These are phyloP conservation scores for Hydractinia symbiolongicarpus DNA, from an alignment of 30 jellyfish, hydroid and myxozoan genomes.

Conservation along the genomic window DNA sequence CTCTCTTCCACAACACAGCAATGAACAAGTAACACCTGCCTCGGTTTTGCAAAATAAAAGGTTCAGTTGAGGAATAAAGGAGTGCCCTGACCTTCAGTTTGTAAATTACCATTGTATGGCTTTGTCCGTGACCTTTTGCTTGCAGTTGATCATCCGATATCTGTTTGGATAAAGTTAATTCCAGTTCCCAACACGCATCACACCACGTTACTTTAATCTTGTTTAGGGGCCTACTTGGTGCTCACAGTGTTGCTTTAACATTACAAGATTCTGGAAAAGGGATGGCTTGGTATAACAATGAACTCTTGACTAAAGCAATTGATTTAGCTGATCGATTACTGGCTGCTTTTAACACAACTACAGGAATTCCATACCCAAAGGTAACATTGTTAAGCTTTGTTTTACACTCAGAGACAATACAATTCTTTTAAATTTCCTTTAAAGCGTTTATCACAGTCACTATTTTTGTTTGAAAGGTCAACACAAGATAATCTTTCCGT, in stretches of 20 bases:
- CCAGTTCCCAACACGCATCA: too few species aligned
- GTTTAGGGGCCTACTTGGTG: constrained; percentile 88
- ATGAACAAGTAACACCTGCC: too few species aligned
- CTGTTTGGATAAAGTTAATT: too few species aligned
- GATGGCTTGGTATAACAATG: constrained; percentile 78
- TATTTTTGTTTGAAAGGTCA: neutral
- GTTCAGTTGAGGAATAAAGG: too few species aligned
- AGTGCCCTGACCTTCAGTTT: too few species aligned
- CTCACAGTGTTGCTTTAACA: constrained; percentile 61
- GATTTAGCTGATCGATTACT: constrained; percentile 80
- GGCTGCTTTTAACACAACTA: constrained; percentile 80
- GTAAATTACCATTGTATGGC: too few species aligned
- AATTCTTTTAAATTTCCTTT: neutral
- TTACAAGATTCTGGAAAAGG: constrained; percentile 48
- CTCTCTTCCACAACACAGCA: too few species aligned
- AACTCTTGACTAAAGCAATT: constrained; percentile 70
- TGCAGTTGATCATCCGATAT: too few species aligned
- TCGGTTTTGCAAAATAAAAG: too few species aligned
- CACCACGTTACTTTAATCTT: neutral
- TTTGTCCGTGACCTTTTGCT: too few species aligned
- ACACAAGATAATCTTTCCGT: neutral
- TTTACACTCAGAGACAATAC: neutral
- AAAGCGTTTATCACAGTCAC: neutral
- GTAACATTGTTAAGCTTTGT: constrained; percentile 28
- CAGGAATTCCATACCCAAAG: constrained; percentile 95